Conservation (phyloP, 1,140 invertebrate genomes). For the Brachionus manjavacas region DNA sequence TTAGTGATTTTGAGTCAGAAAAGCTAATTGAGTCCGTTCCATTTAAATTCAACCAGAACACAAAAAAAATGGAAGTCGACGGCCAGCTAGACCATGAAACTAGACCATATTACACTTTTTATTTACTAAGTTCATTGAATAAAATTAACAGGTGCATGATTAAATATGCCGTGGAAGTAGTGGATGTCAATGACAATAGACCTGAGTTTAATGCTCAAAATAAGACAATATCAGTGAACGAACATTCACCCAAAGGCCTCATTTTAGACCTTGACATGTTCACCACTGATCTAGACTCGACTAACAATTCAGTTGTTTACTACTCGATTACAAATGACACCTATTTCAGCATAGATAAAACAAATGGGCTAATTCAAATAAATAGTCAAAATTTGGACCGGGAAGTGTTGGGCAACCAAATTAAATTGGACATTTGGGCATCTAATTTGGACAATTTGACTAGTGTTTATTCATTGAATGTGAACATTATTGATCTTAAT, state of each 20-base stretch:
- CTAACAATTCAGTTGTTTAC: neutral
- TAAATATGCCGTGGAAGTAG: neutral
- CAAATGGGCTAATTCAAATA: neutral
- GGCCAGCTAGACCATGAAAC: neutral
- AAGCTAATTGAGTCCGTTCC: neutral
- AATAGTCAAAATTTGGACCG: neutral
- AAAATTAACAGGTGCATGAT: neutral
- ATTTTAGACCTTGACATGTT: neutral
- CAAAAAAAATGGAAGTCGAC: neutral
- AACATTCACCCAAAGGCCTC: neutral
- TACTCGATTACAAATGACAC: neutral
- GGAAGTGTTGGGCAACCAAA: neutral
- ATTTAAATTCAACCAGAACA: neutral
- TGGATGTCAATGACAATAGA: conserved; percentile 4
- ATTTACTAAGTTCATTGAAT: neutral
- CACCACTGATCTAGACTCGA: neutral
- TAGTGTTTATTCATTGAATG: neutral
- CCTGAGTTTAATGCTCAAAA: neutral
- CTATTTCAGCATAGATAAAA: neutral
- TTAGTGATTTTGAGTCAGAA: neutral
- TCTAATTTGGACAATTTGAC: conserved; percentile 1
- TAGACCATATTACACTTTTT: conserved; percentile 1
- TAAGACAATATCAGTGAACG: neutral
- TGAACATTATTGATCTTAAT: conserved; percentile 10
- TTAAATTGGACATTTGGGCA: neutral